Evolutionary conservation across 2,113 vertebrate species (phyloP), one percentile per base, ranked within the genome.

Genomic region (Phrynosoma platyrhinos): DNA sequence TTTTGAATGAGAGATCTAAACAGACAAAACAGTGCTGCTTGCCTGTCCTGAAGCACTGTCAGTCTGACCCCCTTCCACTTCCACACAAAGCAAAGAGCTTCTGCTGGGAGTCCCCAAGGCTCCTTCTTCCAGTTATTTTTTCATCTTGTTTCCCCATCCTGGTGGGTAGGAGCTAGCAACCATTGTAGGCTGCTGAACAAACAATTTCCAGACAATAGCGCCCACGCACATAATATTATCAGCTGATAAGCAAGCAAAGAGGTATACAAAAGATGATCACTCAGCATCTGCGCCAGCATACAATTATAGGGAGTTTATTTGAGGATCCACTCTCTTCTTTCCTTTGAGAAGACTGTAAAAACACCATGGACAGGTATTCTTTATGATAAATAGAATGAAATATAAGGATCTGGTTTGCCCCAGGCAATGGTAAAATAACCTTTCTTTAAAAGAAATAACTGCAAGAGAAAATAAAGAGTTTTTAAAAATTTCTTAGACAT

Each of bases 401-500:
- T 74, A 20, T 77, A 79, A 92, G 75, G 68, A 92, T 74, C 32
- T 82, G 88, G 79, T 86, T 83, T 14, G 58, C 79, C 74, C 58
- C 14, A 89, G 89, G 82, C 25, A 16, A 62, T 93, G 86, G 71
- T 40, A 90, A 78, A 86, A 91, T 83, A 89, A 84, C 64, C 82
- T 66, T 36, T 74, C 87, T 20, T 58, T 58, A 40, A 40, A 27
- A 75, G 18, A 64, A 25, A 75, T 21, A 93, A 71, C 13, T 32
- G 86, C 77, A 87, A 87, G 82, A 55, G 82, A 91, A 91, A 93
- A 86, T 71, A 90, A 93, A 79, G 40, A 88, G 72, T 14, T 87
- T 91, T 90, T 91, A 82, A 74, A 93, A 91, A 88, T 83, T 83
- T 89, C 77, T 93, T 69, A 85, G 83, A 89, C 89, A 89, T 91